Evolutionary conservation across 2,113 vertebrate genomes (phyloP).

Genomic region (Microtus pennsylvanicus): DNA sequence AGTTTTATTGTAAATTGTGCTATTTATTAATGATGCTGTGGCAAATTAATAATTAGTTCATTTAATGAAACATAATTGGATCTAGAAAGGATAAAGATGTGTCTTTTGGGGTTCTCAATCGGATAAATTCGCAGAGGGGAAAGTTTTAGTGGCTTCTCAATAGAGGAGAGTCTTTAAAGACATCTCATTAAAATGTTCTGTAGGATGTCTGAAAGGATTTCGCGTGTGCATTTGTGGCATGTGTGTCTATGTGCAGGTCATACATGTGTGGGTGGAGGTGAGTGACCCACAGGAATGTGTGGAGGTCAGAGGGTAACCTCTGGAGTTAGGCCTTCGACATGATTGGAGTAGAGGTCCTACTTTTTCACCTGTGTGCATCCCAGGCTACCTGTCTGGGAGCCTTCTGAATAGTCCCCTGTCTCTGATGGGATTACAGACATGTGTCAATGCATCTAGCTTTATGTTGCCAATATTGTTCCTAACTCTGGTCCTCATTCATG

Average conservation of each 20-base stretch:
- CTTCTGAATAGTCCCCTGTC: not conserved
- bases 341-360: not conserved
- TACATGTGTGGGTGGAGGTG: not conserved
- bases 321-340: not conserved
- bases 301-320: not conserved
- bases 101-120: not conserved
- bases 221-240: no score
- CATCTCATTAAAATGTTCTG: not conserved
- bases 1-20: slow-evolving; percentile 18
- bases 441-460: not conserved
- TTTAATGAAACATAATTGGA: slow-evolving; percentile 25
- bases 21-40: not conserved
- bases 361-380: not conserved
- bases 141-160: not conserved
- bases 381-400: not conserved
- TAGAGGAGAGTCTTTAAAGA: not conserved
- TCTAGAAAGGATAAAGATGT: not conserved
- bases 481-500: not conserved
- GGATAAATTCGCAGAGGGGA: not conserved
- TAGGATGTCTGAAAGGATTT: not conserved
- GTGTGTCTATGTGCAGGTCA: not conserved
- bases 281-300: not conserved
- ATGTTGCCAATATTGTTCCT: not conserved
- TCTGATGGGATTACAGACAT: not conserved
- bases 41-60: not conserved